These are phyloP conservation scores for Drosophila setosimentum DNA, from an alignment of 2,888 invertebrate species.

Conservation along the genomic window DNA sequence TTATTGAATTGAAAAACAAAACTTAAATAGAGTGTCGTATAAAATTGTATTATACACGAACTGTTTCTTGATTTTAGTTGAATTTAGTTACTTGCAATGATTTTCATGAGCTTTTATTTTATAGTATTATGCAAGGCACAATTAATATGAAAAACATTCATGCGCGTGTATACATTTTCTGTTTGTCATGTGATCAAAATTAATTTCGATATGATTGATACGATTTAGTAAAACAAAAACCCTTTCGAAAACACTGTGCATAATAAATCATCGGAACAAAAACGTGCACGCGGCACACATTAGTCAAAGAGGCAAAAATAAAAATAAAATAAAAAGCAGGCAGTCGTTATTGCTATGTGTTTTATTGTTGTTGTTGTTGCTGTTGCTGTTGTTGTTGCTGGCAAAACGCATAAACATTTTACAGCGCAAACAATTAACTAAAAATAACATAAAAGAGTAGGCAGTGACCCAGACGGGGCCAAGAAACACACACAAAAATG, in stretches of 20 bases:
- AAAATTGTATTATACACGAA: not conserved
- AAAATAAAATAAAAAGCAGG: slow-evolving; percentile 19
- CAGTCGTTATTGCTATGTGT: slow-evolving; percentile 51
- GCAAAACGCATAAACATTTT: slow-evolving; percentile 79
- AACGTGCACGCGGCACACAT: slow-evolving; percentile 75
- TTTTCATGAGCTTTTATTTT: not conserved
- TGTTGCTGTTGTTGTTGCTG: slow-evolving; percentile 34
- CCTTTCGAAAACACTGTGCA: slow-evolving; percentile 60
- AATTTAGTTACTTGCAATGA: not conserved
- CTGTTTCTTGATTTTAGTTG: no score
- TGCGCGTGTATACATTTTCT: not conserved
- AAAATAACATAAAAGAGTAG: slow-evolving; percentile 78
- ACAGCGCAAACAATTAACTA: slow-evolving; percentile 81
- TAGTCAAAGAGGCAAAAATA: slow-evolving; percentile 72
- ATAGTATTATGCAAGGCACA: slow-evolving; percentile 1
- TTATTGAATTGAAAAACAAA: not conserved
- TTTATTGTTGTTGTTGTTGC: slow-evolving; percentile 18
- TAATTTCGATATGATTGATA: slow-evolving; percentile 77
- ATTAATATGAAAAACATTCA: not conserved
- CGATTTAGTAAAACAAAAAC: slow-evolving; percentile 56
- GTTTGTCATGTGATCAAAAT: slow-evolving; percentile 69
- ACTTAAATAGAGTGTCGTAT: not conserved
- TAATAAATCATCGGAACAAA: slow-evolving; percentile 70
- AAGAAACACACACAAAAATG: slow-evolving; percentile 58
- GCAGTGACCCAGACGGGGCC: slow-evolving; percentile 52